Conservation (phyloP, 2,113 vertebrate genomes). For the sheep (Ovis aries) region ARS-UI_Ramb_v3.0 NC_056055.1:7571001-7571500, state of each 20-base stretch:
- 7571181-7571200: constrained; percentile 68
- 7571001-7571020: constrained; percentile 17
- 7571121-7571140: constrained; percentile 42
- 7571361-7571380: neutral
- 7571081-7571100: constrained; percentile 53
- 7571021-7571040: constrained; percentile 20
- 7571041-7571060: neutral
- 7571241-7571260: neutral
- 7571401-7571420: neutral
- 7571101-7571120: constrained; percentile 65
- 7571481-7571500: neutral
- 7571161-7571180: constrained; percentile 12
- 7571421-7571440: neutral
- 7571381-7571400: neutral
- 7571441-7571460: neutral
- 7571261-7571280: neutral
- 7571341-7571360: neutral
- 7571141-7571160: constrained; percentile 58
- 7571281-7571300: neutral
- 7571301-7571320: fast-evolving
- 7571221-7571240: neutral
- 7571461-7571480: neutral
- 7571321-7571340: fast-evolving
- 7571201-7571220: constrained; percentile 49
- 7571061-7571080: neutral